Evolutionary conservation across 2,888 invertebrate species (phyloP).

Genomic region (Leucophora obtusa): DNA sequence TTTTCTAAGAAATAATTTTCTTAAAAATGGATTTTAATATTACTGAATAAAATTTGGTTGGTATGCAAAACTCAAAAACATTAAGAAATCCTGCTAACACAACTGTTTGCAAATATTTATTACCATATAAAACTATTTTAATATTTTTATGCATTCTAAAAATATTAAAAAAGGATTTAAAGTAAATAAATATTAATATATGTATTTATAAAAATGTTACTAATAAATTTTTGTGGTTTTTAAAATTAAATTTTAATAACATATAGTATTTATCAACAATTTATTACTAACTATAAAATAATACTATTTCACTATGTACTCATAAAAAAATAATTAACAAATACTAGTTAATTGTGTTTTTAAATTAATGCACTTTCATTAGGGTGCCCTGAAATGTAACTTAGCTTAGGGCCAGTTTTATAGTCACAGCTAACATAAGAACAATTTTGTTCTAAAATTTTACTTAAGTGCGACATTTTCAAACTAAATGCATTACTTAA

Average conservation of each 20-base stretch:
- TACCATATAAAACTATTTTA: background rate
- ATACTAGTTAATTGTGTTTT: conserved; percentile 35
- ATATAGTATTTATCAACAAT: background rate
- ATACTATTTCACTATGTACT: background rate
- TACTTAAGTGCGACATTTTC: no score
- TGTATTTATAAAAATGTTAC: conserved; percentile 8
- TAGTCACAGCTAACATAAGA: no score
- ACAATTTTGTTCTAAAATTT: no score
- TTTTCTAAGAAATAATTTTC: no score
- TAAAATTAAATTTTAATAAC: background rate
- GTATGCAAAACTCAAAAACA: no score
- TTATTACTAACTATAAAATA: background rate
- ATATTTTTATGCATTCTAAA: conserved; percentile 37
- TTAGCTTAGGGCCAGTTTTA: no score
- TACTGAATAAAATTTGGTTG: no score
- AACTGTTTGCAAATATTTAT: background rate
- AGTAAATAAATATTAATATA: conserved; percentile 41
- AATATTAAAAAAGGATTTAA: conserved; percentile 49
- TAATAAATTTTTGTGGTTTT: background rate
- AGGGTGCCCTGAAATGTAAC: no score
- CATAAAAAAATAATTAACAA: conserved; percentile 27
- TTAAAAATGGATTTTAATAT: no score
- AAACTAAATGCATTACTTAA: no score
- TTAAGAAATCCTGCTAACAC: background rate
- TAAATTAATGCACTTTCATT: no score